phyloP scores from a whole-genome alignment of 1,140 invertebrate genomes.

The Lepidurus couesii region DNA sequence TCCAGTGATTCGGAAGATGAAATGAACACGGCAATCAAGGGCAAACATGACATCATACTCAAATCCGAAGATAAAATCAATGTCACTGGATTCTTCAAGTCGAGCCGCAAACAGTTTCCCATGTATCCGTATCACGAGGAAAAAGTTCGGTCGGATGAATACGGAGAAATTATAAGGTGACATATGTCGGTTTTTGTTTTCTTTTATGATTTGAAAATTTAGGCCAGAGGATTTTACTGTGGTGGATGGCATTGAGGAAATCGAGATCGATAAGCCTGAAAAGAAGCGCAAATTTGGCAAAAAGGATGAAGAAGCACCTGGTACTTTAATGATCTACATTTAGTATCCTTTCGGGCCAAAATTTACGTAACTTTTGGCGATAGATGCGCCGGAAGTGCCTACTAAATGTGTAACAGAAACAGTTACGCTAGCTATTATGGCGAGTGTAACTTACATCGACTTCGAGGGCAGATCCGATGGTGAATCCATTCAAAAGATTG shows the following conservation, averaged over 20 bases:
- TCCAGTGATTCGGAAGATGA: conserved; percentile 76
- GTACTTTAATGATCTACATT: conserved; percentile 39
- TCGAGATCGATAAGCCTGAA: conserved; percentile 53
- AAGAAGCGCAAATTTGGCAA: conserved; percentile 77
- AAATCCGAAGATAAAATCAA: conserved; percentile 46
- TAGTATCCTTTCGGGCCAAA: not conserved
- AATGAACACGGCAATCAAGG: conserved; percentile 62
- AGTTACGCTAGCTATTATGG: conserved; percentile 71
- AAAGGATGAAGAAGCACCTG: conserved; percentile 52
- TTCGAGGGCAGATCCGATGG: conserved; percentile 97
- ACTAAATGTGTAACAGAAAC: conserved; percentile 81
- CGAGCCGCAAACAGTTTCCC: conserved; percentile 86
- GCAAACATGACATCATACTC: conserved; percentile 78
- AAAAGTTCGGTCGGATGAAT: conserved; percentile 86
- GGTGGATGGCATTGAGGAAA: conserved; percentile 32
- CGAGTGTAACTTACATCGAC: conserved; percentile 89
- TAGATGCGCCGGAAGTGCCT: conserved; percentile 64
- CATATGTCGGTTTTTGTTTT: conserved; percentile 39
- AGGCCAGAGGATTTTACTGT: conserved; percentile 35
- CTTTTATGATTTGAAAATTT: not conserved
- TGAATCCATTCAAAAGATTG: conserved; percentile 88
- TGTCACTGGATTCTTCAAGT: conserved; percentile 68
- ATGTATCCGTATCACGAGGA: conserved; percentile 96
- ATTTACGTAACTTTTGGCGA: conserved; percentile 42
- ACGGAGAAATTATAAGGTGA: conserved; percentile 77